Evolutionary conservation across 2,797 vertebrate genomes (phyloP), one percentile per base, ranked within the genome.

Genomic region (Alectoris magna): DNA sequence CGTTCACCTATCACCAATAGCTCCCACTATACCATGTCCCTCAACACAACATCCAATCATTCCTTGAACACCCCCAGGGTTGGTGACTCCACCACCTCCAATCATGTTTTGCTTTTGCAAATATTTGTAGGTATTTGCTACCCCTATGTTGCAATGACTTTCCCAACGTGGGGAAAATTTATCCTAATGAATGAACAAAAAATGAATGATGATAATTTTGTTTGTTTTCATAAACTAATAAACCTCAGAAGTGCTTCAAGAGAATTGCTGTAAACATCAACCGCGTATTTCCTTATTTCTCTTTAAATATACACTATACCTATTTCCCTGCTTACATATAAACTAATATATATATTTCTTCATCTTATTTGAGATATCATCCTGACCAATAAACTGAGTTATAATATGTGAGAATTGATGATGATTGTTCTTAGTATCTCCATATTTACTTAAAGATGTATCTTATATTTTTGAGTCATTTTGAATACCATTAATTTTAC

Each of bases 61-160:
- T 34, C 34, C 34, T 34, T 34, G 34, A 34, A 34, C 34, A 34
- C 34, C 34, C 34, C 34, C 34, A 34, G 34, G 34, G 34, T 34
- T 34, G 34, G 34, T 34, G 34, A 34, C 34, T 34, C 34, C 34
- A 34, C 34, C 34, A 34, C 34, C 34, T 34, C 34, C 34, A 34
- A 49, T 1, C 4, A 46, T 31, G 2, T 18, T 78, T 22, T 53
- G 18, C 31, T 53, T 49, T 84, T 84, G 11, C 22, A 58, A 75
- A 64, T 78, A 75, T 12, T 8, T 60, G 1, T 38, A 15, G 0
- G 0, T 24, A 62, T 69, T 55, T 22, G 4, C 4, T 49, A 66
- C 5, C 16, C 39, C 11, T 62, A 85, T 53, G 10, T 46, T 73
- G 1, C 15, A 60, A 7, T 39, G 34, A 34, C 11, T 71, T 68